phyloP scores from a whole-genome alignment of 2,797 vertebrate species.

The Acropternis orthonyx region DNA sequence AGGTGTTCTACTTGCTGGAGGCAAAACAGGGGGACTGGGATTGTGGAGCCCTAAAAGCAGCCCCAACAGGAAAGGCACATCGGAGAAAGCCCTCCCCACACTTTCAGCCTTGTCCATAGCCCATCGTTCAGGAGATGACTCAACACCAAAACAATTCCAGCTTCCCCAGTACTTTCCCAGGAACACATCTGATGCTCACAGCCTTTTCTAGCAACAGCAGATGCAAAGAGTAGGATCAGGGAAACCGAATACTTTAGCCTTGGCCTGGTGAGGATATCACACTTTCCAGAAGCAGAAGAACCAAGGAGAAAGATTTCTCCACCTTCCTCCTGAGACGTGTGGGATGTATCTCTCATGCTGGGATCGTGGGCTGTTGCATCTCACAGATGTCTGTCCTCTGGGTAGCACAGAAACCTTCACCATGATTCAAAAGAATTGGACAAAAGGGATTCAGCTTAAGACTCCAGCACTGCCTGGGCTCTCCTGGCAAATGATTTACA shows the following conservation, averaged over 20 bases:
- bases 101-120: neutral
- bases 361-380: neutral
- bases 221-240: neutral
- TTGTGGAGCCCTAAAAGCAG: neutral
- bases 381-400: neutral
- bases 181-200: neutral
- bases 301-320: neutral
- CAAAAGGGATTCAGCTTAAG: neutral
- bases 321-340: neutral
- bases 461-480: neutral
- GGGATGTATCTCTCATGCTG: neutral
- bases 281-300: neutral
- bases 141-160: neutral
- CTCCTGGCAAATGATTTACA: conserved; percentile 51
- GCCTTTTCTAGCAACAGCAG: neutral
- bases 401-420: neutral
- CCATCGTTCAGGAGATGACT: neutral
- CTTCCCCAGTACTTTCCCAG: neutral
- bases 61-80: neutral
- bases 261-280: neutral
- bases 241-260: neutral
- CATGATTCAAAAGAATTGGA: neutral
- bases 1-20: neutral
- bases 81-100: neutral
- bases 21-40: fast-evolving